These are phyloP conservation scores for Papilio gigon DNA, from an alignment of 2,888 invertebrate species.

Conservation along the genomic window DNA sequence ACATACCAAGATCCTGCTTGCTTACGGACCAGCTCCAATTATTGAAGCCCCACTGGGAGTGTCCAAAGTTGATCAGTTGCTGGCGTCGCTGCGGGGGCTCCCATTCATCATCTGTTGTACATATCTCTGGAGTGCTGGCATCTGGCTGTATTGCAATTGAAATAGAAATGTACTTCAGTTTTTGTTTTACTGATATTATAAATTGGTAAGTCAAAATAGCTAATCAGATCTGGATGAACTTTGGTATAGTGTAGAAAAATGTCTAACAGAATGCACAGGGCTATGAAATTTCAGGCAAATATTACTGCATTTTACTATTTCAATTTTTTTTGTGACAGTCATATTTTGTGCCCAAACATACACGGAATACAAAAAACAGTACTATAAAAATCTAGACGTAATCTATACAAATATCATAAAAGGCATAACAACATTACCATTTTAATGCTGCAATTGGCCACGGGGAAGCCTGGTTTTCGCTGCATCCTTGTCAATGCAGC, in stretches of 20 bases:
- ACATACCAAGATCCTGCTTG: slow-evolving; percentile 74
- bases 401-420: not conserved
- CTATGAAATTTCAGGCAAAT: too few relatives aligned
- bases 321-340: too few relatives aligned
- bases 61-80: slow-evolving; percentile 78
- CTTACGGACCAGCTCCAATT: slow-evolving; percentile 79
- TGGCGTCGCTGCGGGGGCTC: slow-evolving; percentile 67
- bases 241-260: too few relatives aligned
- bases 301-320: too few relatives aligned
- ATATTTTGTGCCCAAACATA: too few relatives aligned
- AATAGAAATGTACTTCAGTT: not conserved
- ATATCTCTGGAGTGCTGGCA: slow-evolving; percentile 46
- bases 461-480: slow-evolving; percentile 74
- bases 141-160: slow-evolving; percentile 25
- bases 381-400: not conserved
- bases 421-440: slow-evolving; percentile 62
- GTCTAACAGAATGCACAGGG: too few relatives aligned
- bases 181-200: too few relatives aligned
- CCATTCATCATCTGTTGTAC: slow-evolving; percentile 58
- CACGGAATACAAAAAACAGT: not conserved
- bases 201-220: too few relatives aligned
- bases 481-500: slow-evolving; percentile 60
- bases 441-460: slow-evolving; percentile 73
- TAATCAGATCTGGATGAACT: too few relatives aligned
- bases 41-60: slow-evolving; percentile 78